Base-by-base conservation (phyloP, 2,797 vertebrate genomes). In the Acanthurus lineatus region DNA sequence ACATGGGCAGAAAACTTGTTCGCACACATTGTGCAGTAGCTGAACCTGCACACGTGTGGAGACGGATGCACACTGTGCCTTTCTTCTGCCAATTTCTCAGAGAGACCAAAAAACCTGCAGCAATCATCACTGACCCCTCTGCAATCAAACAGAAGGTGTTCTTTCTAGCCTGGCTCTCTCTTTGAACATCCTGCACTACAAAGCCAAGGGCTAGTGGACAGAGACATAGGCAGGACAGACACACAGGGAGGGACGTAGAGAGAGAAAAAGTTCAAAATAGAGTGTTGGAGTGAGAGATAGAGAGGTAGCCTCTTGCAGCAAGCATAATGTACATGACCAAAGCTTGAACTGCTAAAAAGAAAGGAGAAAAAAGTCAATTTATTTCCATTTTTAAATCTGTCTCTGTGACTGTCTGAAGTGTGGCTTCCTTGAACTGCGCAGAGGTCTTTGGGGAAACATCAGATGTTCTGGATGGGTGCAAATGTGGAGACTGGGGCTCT, bases 41-140 rank as follows among this genome's bases (percentile, higher is more conserved):
- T 49, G 9, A 65, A 32, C 40, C 0, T 1, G 19, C 44, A 56
- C 57, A 75, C 85, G 68, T 7, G 17, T 3, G n/a, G 53, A 57
- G 28, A 25, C 3, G 42, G 44, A 75, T 22, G 51, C 72, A 52
- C 54, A 57, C 66, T 38, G 49, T 35, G 57, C 32, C 59, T 69
- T 61, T 78, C 69, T 70, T 82, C 28, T 83, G 78, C 66, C 68
- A 52, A 54, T 77, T 84, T 88, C 59, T 82, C 69, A 28, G 52
- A 80, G 76, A 51, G 73, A 79, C 54, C 49, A 58, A 76, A 76
- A 86, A 86, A 82, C 65, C 82, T 49, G 70, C 64, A 61, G 79
- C 73, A 88, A 87, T 91, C 87, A 84, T 76, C 62, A 47, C 67
- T 86, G 85, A 91, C 86, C 87, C 74, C 76, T 66, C 32, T 40